Base-by-base conservation (phyloP, 2,113 vertebrate species). In the Xenopus laevis region DNA sequence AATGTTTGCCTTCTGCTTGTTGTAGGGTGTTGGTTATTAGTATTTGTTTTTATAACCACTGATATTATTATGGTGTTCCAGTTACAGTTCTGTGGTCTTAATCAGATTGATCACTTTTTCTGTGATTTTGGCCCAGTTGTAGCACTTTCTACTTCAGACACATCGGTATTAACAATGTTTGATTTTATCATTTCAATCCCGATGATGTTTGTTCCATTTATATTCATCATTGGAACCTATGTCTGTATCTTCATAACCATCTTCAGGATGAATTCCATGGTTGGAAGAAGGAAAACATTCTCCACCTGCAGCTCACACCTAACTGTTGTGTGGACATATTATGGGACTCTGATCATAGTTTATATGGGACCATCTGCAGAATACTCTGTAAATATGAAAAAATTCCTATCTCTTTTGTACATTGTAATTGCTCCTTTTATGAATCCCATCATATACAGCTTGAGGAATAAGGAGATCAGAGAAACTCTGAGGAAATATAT, bases 281-380 rank as follows among this genome's bases (percentile, higher is more conserved):
- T 59, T 15, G 69, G 76, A 20, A 69, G 76, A 27, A 77, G 62
- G 74, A 84, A 81, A 30, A 64, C 66, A 6, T 79, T 83, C 55
- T 74, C 72, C 0, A 84, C 79, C 0, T 79, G 80, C 18, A 79
- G 68, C 1, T 78, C 81, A 11, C 81, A 84, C 47, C 69, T 81
- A 10, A 67, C 76, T 10, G 78, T 84, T 12, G 79, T 84, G 17
- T 79, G 57, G 10, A 33, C 80, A 2, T 82, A 79, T 57, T 78
- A 66, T 78, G 68, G 75, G 9, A 71, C 75, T 4, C 23, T 66
- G 5, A 40, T 78, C n/a, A 64, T 71, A 13, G 62, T 62, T 20
- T 78, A 78, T 47, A 40, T 61, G 0, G 18, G 53, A 3, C 75
- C 75, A 18, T 20, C 69, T 40, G 47, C 27, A 23, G 30, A 78